Conservation (phyloP, 1,140 invertebrate genomes). For the Matsumurasca onukii region DNA sequence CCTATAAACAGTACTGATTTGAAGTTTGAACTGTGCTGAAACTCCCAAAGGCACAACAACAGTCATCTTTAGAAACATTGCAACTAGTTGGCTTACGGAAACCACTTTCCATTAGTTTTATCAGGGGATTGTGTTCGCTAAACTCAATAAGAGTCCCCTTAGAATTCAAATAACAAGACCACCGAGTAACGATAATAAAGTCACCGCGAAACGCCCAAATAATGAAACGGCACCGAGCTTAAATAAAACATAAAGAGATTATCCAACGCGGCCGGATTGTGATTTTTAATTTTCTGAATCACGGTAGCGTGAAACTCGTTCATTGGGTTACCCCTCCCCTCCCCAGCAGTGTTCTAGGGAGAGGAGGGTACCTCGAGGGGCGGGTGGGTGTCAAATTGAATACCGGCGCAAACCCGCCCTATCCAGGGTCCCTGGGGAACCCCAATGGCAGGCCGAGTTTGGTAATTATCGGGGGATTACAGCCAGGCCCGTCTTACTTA, state of each 20-base stretch:
- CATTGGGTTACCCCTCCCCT: conserved; percentile 14
- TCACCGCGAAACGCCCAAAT: background rate
- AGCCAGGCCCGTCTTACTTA: conserved; percentile 3
- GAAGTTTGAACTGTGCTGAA: too few relatives aligned
- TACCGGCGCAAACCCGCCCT: conserved; percentile 8
- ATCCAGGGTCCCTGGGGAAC: background rate
- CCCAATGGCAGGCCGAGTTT: background rate
- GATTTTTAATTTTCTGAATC: conserved; percentile 29
- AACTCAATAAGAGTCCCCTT: too few relatives aligned
- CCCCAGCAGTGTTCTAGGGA: too few relatives aligned
- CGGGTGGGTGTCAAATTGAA: conserved; percentile 27
- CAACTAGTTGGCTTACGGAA: background rate
- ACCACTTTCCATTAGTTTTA: background rate
- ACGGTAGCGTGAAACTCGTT: conserved; percentile 28
- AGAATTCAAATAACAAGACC: too few relatives aligned
- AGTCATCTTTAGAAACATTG: background rate
- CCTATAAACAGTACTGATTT: too few relatives aligned
- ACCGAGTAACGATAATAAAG: background rate
- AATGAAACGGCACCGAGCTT: conserved; percentile 12
- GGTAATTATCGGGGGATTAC: conserved; percentile 16
- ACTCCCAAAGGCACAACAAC: background rate
- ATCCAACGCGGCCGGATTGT: background rate
- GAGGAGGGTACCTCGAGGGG: background rate
- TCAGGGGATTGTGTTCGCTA: too few relatives aligned
- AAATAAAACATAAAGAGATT: conserved; percentile 26